A percentile compares a stretch with the other conserved stretches of the same genome.
These are phyloP conservation scores for Phenganax marumi DNA, from an alignment of 92 coral and sea anemone genomes.

Conservation along the genomic window DNA sequence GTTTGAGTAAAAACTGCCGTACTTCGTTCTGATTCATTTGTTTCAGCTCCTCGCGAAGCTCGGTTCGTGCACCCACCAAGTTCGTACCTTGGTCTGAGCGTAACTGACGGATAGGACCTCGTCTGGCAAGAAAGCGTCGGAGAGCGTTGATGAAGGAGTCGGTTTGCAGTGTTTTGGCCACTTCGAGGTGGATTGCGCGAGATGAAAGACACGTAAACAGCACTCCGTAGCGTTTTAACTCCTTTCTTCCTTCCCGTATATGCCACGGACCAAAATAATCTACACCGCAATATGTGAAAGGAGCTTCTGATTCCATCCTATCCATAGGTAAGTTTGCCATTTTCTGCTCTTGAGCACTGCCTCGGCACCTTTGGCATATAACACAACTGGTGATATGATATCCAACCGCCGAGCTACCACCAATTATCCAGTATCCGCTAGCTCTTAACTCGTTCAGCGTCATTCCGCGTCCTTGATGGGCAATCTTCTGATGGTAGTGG, in stretches of 20 bases:
- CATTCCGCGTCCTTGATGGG: constrained; percentile 47
- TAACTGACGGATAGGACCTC: not conserved
- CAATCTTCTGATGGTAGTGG: constrained; percentile 30
- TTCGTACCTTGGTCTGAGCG: not conserved
- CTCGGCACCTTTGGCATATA: constrained; percentile 33
- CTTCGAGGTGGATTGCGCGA: not conserved
- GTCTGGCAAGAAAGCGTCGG: not conserved
- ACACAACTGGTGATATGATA: constrained; percentile 29
- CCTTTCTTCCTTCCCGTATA: not conserved
- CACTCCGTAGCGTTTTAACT: constrained; percentile 1
- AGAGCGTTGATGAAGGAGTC: not conserved
- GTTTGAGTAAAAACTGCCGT: not conserved
- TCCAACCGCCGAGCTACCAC: constrained; percentile 41
- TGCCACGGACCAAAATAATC: constrained; percentile 1
- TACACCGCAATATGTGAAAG: not conserved
- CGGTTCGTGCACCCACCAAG: not conserved
- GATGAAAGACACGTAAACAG: not conserved
- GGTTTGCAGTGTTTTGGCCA: not conserved
- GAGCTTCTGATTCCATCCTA: not conserved
- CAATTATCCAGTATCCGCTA: constrained; percentile 48
- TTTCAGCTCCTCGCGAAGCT: not conserved
- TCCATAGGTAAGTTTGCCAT: constrained; percentile 1
- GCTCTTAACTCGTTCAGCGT: constrained; percentile 43
- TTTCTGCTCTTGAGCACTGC: constrained; percentile 41
- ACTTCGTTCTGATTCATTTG: constrained; percentile 3